Conservation (phyloP, 2,797 vertebrate genomes). For the Mallotus villosus region DNA sequence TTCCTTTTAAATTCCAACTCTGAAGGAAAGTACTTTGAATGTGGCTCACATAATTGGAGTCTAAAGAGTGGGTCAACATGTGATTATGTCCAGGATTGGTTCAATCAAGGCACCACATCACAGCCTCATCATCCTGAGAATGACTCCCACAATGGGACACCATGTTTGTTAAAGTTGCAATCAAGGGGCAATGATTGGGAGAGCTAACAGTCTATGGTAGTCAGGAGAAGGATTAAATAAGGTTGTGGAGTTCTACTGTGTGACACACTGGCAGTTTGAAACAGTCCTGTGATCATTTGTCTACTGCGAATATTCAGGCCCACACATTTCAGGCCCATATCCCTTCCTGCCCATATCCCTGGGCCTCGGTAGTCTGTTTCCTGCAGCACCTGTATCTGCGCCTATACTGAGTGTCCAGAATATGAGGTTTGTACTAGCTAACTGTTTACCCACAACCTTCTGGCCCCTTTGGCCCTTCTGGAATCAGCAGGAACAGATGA, state of each 20-base stretch:
- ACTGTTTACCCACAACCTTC: no score
- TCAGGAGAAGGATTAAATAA: neutral
- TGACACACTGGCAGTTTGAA: neutral
- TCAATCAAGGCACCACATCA: constrained; percentile 36
- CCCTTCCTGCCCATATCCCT: no score
- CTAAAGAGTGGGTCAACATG: constrained; percentile 32
- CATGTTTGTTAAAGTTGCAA: constrained; percentile 11
- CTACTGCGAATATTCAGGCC: no score
- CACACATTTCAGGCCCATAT: no score
- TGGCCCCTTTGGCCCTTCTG: neutral
- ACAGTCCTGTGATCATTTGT: neutral
- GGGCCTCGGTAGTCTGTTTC: no score
- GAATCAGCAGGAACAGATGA: neutral
- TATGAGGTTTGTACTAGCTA: no score
- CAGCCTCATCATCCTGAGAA: constrained; percentile 29
- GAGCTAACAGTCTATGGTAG: neutral
- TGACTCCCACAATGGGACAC: neutral
- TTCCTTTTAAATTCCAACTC: constrained; percentile 11
- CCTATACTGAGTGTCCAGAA: no score
- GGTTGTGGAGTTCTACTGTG: neutral
- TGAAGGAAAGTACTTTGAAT: constrained; percentile 16
- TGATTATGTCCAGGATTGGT: constrained; percentile 39
- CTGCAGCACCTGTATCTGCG: no score
- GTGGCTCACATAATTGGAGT: constrained; percentile 32
- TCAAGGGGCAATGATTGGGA: constrained; percentile 31